These are phyloP conservation scores for Poeciliopsis presidionis DNA, from an alignment of 2,797 vertebrate genomes.

Conservation along the genomic window DNA sequence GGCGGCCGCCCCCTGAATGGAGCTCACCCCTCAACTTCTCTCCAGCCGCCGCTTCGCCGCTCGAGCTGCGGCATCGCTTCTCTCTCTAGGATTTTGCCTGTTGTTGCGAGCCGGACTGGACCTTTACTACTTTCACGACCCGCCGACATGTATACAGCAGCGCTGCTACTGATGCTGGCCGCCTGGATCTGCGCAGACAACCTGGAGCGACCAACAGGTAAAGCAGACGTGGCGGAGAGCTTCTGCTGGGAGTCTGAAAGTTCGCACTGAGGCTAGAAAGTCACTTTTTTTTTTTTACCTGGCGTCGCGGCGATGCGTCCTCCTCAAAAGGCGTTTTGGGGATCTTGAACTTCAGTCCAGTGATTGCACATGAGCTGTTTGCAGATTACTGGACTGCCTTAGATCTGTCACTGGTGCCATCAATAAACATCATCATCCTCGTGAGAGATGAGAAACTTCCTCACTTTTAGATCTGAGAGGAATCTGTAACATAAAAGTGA, in stretches of 20 bases:
- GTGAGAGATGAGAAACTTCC: neutral
- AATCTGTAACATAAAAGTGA: neutral
- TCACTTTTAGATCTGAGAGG: neutral
- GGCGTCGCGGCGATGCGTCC: neutral
- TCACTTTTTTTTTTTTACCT: neutral
- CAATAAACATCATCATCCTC: neutral
- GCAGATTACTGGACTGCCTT: neutral
- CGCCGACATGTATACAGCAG: slow-evolving; percentile 67
- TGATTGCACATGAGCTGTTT: neutral
- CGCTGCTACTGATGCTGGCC: slow-evolving; percentile 74
- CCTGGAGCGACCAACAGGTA: slow-evolving; percentile 83
- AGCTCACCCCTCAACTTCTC: slow-evolving; percentile 65
- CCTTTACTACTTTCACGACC: slow-evolving; percentile 54
- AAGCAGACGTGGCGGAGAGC: slow-evolving; percentile 1
- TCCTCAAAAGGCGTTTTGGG: neutral
- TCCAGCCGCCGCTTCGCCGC: slow-evolving; percentile 37
- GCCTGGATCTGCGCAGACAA: slow-evolving; percentile 76
- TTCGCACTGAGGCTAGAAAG: neutral
- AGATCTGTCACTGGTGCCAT: neutral
- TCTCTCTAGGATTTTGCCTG: slow-evolving; percentile 64
- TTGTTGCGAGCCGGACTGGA: slow-evolving; percentile 63
- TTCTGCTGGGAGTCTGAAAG: neutral
- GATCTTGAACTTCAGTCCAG: neutral
- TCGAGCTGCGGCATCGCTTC: slow-evolving; percentile 46
- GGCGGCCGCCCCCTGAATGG: slow-evolving; percentile 50